Base-by-base conservation (phyloP, 2,113 vertebrate genomes). In the Perognathus longimembris region DNA sequence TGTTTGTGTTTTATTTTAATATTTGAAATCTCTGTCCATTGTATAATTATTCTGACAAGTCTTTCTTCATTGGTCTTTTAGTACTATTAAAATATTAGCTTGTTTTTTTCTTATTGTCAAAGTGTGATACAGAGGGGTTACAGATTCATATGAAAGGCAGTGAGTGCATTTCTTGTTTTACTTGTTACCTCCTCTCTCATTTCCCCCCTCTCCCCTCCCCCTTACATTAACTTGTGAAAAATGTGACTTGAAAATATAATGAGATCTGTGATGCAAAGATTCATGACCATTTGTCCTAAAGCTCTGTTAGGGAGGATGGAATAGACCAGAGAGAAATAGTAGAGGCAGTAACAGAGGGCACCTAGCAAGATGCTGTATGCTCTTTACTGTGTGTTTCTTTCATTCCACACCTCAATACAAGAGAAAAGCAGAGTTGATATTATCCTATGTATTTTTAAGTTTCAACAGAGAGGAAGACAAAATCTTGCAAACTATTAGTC, bases 11-110 rank as follows among this genome's bases (percentile, higher is more conserved):
- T 54, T 18, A 54, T 54, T 15, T 17, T 54, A 15, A 54, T 4
- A 20, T 30, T 38, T 74, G 38, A 89, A 57, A 74, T 71, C 40
- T 5, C 28, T 66, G 34, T 34, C 50, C 6, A 71, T 70, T 75
- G 63, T 24, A 32, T 78, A 64, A 78, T 59, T 73, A 54, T 15
- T 17, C 15, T 78, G 78, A 12, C 28, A 80, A 26, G 5, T 78
- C 18, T 85, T 89, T 76, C 10, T 74, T 85, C 32, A 74, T 17
- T 75, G 28, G 88, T 91, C 3, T 79, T 93, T 79, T 38, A 75
- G 21, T 70, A 67, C 63, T 30, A 42, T 85, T 79, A 64, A 70
- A 91, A 69, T 63, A 80, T 34, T 74, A 26, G 63, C 32, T 76
- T 42, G 63, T 30, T 34, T n/a, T n/a, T n/a, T n/a, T n/a, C n/a